These are phyloP conservation scores for Zalophus californianus DNA, from an alignment of 2,797 vertebrate genomes.

Conservation along the genomic window DNA sequence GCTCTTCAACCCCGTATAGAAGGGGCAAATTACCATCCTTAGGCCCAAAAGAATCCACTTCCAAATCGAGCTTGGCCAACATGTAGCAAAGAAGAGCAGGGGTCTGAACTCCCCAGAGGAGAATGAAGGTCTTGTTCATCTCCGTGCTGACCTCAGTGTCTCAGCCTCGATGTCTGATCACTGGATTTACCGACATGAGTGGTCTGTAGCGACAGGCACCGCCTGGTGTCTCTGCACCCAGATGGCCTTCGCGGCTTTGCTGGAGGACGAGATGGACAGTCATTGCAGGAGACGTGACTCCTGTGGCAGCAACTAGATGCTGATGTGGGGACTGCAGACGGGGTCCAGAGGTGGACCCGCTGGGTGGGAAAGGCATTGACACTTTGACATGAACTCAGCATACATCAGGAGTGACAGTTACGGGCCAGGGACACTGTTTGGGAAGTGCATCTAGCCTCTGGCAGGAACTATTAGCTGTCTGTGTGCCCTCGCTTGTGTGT, in stretches of 20 bases:
- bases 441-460: accelerated
- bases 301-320: accelerated
- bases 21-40: too few relatives aligned
- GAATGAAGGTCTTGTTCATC: background rate
- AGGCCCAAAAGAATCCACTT: background rate
- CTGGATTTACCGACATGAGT: accelerated
- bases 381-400: too few relatives aligned
- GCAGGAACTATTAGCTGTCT: background rate
- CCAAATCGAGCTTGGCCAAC: accelerated
- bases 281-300: background rate
- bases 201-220: background rate
- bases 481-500: background rate
- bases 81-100: background rate
- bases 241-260: background rate
- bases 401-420: accelerated
- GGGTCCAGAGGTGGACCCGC: background rate
- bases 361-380: background rate
- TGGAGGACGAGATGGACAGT: background rate
- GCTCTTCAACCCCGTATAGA: background rate
- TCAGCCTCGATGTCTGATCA: background rate
- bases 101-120: background rate
- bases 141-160: background rate
- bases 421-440: background rate
- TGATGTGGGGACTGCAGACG: accelerated
- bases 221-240: background rate